A percentile compares a stretch with the other conserved stretches of the same genome.
phyloP scores from a whole-genome alignment of 2,888 invertebrate species.

The Mantis religiosa region DNA sequence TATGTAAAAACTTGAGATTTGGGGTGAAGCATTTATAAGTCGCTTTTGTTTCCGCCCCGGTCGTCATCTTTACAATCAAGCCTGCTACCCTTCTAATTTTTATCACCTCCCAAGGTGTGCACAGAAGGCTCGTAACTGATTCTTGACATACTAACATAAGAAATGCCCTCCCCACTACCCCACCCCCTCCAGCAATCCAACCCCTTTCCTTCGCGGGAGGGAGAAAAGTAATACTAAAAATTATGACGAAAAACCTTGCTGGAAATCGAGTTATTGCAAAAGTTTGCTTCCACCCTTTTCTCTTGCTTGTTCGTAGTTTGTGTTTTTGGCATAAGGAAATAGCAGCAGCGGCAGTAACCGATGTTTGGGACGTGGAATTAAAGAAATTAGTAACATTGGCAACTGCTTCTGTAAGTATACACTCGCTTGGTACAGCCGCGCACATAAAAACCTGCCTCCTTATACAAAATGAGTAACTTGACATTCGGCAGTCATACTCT shows the following conservation, averaged over 20 bases:
- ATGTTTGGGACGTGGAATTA: conserved; percentile 17
- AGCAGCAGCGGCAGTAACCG: conserved; percentile 15
- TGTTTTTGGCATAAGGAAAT: conserved; percentile 16
- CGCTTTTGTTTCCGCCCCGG: not conserved
- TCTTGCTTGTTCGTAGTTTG: not conserved
- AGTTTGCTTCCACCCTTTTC: conserved; percentile 3
- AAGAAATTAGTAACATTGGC: conserved; percentile 18
- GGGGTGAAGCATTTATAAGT: not conserved
- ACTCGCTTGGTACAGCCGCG: not conserved
- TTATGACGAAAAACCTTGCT: conserved; percentile 23
- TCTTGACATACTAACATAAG: not conserved
- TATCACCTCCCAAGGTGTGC: conserved; percentile 19
- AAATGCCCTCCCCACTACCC: not conserved
- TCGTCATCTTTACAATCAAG: not conserved
- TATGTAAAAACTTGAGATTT: not conserved
- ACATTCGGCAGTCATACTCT: too few species aligned
- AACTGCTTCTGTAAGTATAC: not conserved
- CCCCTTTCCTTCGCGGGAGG: not conserved
- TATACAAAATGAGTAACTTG: not conserved
- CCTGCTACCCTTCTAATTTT: conserved; percentile 8
- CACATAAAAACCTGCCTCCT: not conserved
- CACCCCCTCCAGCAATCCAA: not conserved
- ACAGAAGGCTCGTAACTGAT: not conserved
- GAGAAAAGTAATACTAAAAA: conserved; percentile 18
- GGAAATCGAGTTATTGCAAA: conserved; percentile 24